These are phyloP conservation scores for Sebastes aleutianus DNA, from an alignment of 2,797 vertebrate species.

Conservation along the genomic window DNA sequence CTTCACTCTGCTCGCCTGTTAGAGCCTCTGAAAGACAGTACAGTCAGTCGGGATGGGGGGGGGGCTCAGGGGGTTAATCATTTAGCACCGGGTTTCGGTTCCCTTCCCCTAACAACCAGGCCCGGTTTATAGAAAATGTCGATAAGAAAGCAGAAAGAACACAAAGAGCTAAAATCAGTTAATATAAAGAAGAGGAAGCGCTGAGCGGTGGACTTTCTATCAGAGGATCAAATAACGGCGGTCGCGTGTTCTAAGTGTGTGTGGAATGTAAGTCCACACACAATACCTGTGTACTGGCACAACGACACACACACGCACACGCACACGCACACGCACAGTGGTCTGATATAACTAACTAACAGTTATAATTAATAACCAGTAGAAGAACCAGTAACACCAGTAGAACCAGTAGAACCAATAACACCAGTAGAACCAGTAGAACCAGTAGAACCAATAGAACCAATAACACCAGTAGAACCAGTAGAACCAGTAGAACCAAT, in stretches of 20 bases:
- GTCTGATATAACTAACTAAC: not conserved
- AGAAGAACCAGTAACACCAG: not conserved
- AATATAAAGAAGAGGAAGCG: not conserved
- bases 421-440: no score
- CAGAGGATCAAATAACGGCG: conserved; percentile 2
- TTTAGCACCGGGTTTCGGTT: no score
- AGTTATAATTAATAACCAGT: not conserved
- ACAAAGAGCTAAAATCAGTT: not conserved
- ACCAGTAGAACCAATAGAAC: no score
- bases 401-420: no score
- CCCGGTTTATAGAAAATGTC: no score
- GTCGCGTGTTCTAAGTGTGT: conserved; percentile 59
- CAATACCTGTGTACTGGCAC: not conserved
- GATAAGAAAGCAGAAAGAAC: no score
- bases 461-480: not conserved
- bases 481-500: no score
- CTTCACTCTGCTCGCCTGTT: no score
- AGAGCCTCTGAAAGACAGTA: no score
- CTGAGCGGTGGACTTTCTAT: not conserved
- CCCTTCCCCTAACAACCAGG: no score
- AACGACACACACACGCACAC: not conserved
- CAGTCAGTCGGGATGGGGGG: no score
- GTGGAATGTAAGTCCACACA: conserved; percentile 31
- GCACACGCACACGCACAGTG: conserved; percentile 14
- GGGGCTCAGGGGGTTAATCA: no score